Percentiles rank a stretch among this genome's conserved stretches.
These are phyloP conservation scores for Leucophenga varia DNA, from an alignment of 1,140 invertebrate genomes.

Conservation along the genomic window DNA sequence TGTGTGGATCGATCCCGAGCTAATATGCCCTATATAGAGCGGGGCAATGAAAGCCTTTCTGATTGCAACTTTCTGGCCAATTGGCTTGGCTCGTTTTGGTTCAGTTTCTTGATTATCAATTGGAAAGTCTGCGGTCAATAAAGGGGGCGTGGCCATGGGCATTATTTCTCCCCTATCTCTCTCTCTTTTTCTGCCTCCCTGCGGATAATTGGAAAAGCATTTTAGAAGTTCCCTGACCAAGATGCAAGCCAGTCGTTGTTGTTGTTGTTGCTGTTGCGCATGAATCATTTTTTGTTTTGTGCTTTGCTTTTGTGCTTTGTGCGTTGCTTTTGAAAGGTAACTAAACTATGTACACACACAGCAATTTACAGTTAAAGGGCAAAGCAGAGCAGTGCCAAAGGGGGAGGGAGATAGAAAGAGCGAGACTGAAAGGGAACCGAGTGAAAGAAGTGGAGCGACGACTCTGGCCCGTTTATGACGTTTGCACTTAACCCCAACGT, in stretches of 20 bases:
- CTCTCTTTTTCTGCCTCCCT: too few species aligned
- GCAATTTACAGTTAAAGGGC: constrained; percentile 42
- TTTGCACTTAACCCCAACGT: constrained; percentile 44
- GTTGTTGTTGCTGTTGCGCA: constrained; percentile 31
- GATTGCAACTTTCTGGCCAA: constrained; percentile 17
- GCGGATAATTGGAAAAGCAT: constrained; percentile 22
- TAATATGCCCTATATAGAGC: constrained; percentile 6
- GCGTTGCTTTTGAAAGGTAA: constrained; percentile 35
- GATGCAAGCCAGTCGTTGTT: constrained; percentile 26
- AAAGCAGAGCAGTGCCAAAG: not conserved
- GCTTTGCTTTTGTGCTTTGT: constrained; percentile 17
- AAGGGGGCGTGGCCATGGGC: constrained; percentile 31
- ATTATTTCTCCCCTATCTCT: constrained; percentile 14
- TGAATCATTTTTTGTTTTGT: constrained; percentile 42
- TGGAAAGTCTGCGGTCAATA: constrained; percentile 41
- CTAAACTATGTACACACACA: constrained; percentile 40
- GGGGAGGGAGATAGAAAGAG: constrained; percentile 1
- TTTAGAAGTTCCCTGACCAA: constrained; percentile 18
- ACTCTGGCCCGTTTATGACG: constrained; percentile 38
- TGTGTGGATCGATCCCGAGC: constrained; percentile 13
- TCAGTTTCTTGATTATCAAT: too few species aligned
- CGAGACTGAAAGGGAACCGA: constrained; percentile 5
- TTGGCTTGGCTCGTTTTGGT: constrained; percentile 9
- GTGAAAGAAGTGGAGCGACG: constrained; percentile 30
- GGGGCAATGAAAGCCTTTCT: not conserved